Conservation (phyloP, 2,113 vertebrate genomes). For the Gnathonemus longibarbis region DNA sequence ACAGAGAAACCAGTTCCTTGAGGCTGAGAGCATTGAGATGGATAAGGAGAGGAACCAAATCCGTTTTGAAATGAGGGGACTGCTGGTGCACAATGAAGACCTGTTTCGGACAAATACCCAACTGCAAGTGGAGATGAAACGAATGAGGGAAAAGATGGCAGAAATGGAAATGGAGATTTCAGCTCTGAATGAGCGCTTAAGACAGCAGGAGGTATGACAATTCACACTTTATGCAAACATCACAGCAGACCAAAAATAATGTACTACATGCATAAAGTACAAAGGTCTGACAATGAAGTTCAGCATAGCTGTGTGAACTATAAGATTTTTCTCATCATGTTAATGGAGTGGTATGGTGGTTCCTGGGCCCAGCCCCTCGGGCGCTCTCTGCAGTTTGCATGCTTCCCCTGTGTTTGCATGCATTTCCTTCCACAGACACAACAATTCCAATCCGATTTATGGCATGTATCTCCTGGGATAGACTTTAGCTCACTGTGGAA, state of each 20-base stretch:
- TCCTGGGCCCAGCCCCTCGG: background rate
- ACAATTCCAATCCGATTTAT: background rate
- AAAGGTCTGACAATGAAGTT: background rate
- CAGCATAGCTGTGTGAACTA: background rate
- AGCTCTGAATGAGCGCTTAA: constrained; percentile 39
- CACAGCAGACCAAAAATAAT: background rate
- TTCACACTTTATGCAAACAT: background rate
- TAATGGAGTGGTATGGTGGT: background rate
- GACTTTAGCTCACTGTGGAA: background rate
- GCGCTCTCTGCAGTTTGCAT: background rate
- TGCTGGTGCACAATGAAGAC: constrained; percentile 66
- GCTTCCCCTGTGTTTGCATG: background rate
- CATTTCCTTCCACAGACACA: background rate
- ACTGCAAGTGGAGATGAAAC: constrained; percentile 56
- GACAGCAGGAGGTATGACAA: constrained; percentile 55
- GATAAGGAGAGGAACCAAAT: constrained; percentile 67
- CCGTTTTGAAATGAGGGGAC: constrained; percentile 60
- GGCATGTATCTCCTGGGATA: background rate
- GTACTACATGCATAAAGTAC: background rate
- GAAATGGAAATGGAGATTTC: constrained; percentile 55
- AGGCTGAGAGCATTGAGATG: constrained; percentile 65
- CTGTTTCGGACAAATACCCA: constrained; percentile 58
- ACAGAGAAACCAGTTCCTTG: constrained; percentile 67
- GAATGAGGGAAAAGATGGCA: constrained; percentile 48
- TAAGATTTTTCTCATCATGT: background rate